These are phyloP conservation scores for Moxostoma hubbsi DNA, from an alignment of 2,797 vertebrate species.

Conservation along the genomic window DNA sequence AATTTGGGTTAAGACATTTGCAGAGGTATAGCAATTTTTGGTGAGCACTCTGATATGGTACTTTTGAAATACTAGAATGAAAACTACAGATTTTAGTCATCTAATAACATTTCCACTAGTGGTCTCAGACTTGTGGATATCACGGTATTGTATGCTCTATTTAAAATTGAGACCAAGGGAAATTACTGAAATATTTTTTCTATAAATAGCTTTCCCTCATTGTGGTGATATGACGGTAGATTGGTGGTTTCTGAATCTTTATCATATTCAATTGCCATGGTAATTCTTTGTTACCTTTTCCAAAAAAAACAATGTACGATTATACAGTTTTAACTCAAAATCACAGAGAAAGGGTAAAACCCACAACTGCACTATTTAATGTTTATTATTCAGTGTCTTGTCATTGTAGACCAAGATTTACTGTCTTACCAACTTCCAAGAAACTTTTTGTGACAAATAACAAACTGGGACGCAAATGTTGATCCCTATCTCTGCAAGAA, in stretches of 20 bases:
- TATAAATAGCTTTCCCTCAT: no score
- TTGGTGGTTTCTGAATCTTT: no score
- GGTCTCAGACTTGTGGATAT: no score
- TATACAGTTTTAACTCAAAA: no score
- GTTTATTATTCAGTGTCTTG: constrained; percentile 48
- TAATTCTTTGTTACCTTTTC: no score
- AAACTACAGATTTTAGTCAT: constrained; percentile 44
- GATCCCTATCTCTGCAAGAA: constrained; percentile 41
- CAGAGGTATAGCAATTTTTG: constrained; percentile 53
- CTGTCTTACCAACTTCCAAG: constrained; percentile 38
- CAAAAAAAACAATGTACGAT: no score
- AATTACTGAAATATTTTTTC: no score
- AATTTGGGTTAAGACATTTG: constrained; percentile 60
- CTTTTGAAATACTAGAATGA: constrained; percentile 52
- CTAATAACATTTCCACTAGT: background rate
- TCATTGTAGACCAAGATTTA: constrained; percentile 46
- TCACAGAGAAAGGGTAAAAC: no score
- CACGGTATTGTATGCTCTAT: no score
- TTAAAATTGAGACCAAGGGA: no score
- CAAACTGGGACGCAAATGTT: constrained; percentile 42
- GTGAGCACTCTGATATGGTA: constrained; percentile 41
- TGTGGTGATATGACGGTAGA: no score
- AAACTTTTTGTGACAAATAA: constrained; percentile 48
- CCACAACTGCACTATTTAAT: background rate
- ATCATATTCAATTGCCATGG: no score